A percentile compares a stretch with the other conserved stretches of the same genome.
These are phyloP conservation scores for Beaufortia kweichowensis DNA, from an alignment of 2,113 vertebrate genomes.

Conservation along the genomic window DNA sequence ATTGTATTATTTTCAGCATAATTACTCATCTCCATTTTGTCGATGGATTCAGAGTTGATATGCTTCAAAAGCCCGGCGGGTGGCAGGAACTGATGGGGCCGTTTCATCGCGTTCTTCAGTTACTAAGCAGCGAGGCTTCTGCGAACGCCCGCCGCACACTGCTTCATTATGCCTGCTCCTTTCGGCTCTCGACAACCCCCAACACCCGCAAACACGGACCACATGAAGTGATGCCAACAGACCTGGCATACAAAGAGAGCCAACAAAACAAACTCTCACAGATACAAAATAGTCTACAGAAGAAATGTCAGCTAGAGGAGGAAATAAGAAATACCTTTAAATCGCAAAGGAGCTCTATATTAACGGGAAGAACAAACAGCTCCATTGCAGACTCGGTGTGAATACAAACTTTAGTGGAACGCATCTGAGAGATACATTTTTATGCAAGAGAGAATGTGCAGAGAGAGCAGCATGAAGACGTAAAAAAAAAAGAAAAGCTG, in stretches of 20 bases:
- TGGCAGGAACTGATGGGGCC: slow-evolving; percentile 17
- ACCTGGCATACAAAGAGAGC: slow-evolving; percentile 7
- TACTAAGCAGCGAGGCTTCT: not conserved
- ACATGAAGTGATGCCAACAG: slow-evolving; percentile 22
- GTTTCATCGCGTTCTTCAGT: slow-evolving; percentile 7
- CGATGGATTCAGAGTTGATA: not conserved
- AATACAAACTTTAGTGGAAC: slow-evolving; percentile 5
- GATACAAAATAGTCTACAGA: slow-evolving; percentile 40
- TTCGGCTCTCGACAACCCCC: not conserved
- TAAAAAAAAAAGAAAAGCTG: not conserved
- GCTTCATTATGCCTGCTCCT: not conserved
- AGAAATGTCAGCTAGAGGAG: not conserved
- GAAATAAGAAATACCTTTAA: slow-evolving; percentile 45
- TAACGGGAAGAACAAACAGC: slow-evolving; percentile 33
- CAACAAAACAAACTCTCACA: slow-evolving; percentile 32
- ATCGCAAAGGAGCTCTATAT: not conserved
- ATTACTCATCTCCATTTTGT: slow-evolving; percentile 1
- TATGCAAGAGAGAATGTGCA: too few relatives aligned
- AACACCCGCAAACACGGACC: not conserved
- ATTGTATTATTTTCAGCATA: slow-evolving; percentile 14
- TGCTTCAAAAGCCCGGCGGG: slow-evolving; percentile 4
- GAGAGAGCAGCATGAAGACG: slow-evolving; percentile 1
- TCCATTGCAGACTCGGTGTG: not conserved
- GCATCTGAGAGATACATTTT: not conserved
- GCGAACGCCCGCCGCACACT: not conserved